These are phyloP conservation scores for Amblyteles armatorius DNA, from an alignment of 2,888 invertebrate species.

Conservation along the genomic window DNA sequence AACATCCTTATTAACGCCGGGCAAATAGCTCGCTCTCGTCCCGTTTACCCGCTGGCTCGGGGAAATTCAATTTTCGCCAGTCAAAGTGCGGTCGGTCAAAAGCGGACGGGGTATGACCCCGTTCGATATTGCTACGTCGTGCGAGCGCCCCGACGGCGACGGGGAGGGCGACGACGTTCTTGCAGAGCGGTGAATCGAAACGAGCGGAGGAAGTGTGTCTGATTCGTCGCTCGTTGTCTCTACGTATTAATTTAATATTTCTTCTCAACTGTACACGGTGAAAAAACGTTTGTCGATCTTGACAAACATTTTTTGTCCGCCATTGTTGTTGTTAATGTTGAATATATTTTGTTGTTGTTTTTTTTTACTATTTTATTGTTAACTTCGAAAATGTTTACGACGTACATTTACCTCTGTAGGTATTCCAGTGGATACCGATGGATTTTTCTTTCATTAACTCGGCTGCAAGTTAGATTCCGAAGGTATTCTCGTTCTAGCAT, in stretches of 20 bases:
- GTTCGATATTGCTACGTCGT: conserved; percentile 71
- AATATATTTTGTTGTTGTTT: too few relatives aligned
- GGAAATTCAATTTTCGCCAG: conserved; percentile 79
- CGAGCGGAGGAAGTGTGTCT: background rate
- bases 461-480: background rate
- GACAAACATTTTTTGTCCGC: too few relatives aligned
- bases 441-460: background rate
- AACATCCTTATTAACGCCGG: conserved; percentile 81
- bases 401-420: background rate
- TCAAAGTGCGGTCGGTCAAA: conserved; percentile 77
- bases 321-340: too few relatives aligned
- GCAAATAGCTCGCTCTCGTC: conserved; percentile 75
- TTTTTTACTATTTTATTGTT: background rate
- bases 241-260: background rate
- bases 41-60: conserved; percentile 72
- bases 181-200: conserved; percentile 12
- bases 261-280: too few relatives aligned
- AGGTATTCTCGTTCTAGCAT: background rate
- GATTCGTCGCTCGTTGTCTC: background rate
- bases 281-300: too few relatives aligned
- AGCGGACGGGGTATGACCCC: conserved; percentile 67
- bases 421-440: background rate
- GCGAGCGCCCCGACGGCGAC: conserved; percentile 47
- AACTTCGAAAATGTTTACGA: background rate
- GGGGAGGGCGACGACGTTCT: conserved; percentile 13